Evolutionary conservation across 1,140 invertebrate genomes (phyloP).

Genomic region (Drosophila novamexicana): DNA sequence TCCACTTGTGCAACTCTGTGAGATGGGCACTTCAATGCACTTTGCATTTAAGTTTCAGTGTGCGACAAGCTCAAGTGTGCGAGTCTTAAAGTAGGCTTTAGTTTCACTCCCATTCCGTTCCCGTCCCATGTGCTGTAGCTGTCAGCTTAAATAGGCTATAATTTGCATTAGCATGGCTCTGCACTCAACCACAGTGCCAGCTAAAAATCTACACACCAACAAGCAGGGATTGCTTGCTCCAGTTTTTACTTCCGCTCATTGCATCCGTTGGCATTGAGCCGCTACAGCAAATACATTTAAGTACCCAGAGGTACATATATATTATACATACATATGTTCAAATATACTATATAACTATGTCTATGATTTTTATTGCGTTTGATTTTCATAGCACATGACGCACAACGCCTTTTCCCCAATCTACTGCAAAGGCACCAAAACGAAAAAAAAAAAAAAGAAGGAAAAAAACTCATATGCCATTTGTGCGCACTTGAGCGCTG

Average conservation of each 20-base stretch:
- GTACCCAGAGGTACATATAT: background rate
- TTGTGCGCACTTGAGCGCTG: slow-evolving; percentile 62
- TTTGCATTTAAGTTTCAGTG: slow-evolving; percentile 65
- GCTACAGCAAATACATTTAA: background rate
- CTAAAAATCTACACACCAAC: slow-evolving; percentile 31
- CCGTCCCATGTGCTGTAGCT: slow-evolving; percentile 41
- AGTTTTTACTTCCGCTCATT: slow-evolving; percentile 56
- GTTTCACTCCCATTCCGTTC: slow-evolving; percentile 15
- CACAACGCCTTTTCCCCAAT: slow-evolving; percentile 41
- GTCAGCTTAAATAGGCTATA: slow-evolving; percentile 78
- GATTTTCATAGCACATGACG: slow-evolving; percentile 76
- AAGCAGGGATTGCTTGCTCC: slow-evolving; percentile 44
- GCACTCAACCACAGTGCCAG: slow-evolving; percentile 59
- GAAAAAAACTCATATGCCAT: slow-evolving; percentile 60
- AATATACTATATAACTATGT: slow-evolving; percentile 28
- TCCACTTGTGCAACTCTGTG: slow-evolving; percentile 41
- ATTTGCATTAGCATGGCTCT: slow-evolving; percentile 81
- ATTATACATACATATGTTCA: background rate
- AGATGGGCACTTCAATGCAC: slow-evolving; percentile 47
- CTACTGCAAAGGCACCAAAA: background rate
- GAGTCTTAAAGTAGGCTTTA: slow-evolving; percentile 68
- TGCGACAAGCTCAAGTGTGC: slow-evolving; percentile 67
- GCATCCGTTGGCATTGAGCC: slow-evolving; percentile 37
- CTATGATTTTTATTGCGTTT: slow-evolving; percentile 76
- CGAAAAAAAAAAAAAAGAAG: slow-evolving; percentile 10